Evolutionary conservation across 2,113 vertebrate species (phyloP).

Genomic region (Larimichthys crocea): DNA sequence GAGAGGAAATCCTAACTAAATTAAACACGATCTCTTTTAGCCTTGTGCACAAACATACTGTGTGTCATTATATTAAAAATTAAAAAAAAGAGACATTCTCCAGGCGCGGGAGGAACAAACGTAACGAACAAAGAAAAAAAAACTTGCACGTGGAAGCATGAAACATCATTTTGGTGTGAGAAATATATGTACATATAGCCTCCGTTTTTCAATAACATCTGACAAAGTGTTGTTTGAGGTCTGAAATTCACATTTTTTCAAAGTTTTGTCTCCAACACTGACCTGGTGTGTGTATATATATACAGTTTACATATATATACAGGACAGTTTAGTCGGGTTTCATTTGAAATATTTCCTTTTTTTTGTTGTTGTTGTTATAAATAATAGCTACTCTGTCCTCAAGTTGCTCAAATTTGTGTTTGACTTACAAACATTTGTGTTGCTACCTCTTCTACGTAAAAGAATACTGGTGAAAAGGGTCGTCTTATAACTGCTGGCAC

Average conservation of each 20-base stretch:
- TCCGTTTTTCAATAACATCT: conserved; percentile 39
- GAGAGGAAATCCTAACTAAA: conserved; percentile 40
- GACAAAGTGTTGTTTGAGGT: conserved; percentile 57
- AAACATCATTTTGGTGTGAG: conserved; percentile 49
- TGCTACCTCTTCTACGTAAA: conserved; percentile 57
- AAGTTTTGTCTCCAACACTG: conserved; percentile 47
- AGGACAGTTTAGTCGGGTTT: conserved; percentile 31
- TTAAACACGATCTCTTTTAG: conserved; percentile 32
- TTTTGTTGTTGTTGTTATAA: conserved; percentile 24
- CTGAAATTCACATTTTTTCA: conserved; percentile 62
- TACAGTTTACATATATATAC: neutral
- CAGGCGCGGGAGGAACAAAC: conserved; percentile 1
- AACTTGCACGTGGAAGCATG: conserved; percentile 43
- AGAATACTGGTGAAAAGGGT: conserved; percentile 53
- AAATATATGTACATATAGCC: conserved; percentile 64
- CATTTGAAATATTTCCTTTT: conserved; percentile 17
- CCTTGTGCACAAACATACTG: conserved; percentile 40
- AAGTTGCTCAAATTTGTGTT: conserved; percentile 54
- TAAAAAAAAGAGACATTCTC: conserved; percentile 46
- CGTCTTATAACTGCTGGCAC: conserved; percentile 61
- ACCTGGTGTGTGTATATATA: conserved; percentile 2
- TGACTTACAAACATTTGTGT: neutral
- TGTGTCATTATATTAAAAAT: conserved; percentile 12
- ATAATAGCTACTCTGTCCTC: conserved; percentile 56
- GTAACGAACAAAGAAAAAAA: conserved; percentile 10